These are phyloP conservation scores for Xiphias gladius DNA, from an alignment of 2,113 vertebrate species.

Conservation along the genomic window DNA sequence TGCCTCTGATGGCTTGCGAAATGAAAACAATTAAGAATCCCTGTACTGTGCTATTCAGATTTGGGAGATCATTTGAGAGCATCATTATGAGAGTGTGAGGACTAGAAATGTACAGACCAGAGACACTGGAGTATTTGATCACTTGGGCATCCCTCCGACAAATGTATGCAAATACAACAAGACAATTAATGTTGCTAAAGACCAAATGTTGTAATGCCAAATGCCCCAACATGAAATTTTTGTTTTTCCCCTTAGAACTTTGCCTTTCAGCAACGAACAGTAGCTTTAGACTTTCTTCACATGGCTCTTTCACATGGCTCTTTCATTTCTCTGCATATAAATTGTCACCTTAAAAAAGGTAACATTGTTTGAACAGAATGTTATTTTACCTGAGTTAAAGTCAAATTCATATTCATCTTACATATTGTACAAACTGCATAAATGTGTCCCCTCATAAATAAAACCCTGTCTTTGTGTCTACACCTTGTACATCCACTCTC, in stretches of 20 bases:
- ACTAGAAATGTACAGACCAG: not conserved
- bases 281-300: not conserved
- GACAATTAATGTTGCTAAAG: not conserved
- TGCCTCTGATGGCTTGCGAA: constrained; percentile 21
- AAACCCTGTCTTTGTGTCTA: not conserved
- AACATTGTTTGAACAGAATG: not conserved
- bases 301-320: not conserved
- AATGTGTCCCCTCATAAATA: constrained; percentile 19
- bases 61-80: not conserved
- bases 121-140: not conserved
- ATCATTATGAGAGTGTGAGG: not conserved
- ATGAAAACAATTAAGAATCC: constrained; percentile 40
- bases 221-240: too few species aligned
- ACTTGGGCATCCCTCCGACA: not conserved
- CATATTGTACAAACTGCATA: not conserved
- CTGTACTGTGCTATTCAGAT: not conserved
- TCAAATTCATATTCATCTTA: constrained; percentile 14
- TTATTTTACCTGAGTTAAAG: constrained; percentile 4
- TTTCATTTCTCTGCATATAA: constrained; percentile 2
- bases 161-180: not conserved
- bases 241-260: not conserved
- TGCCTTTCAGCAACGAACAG: not conserved
- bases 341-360: not conserved
- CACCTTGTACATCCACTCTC: constrained; percentile 1
- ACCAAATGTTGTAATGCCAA: not conserved